Percentiles rank a stretch among this genome's conserved stretches.
These are phyloP conservation scores for Callyntrura guangdongensis DNA, from an alignment of 2,888 invertebrate species.

Conservation along the genomic window DNA sequence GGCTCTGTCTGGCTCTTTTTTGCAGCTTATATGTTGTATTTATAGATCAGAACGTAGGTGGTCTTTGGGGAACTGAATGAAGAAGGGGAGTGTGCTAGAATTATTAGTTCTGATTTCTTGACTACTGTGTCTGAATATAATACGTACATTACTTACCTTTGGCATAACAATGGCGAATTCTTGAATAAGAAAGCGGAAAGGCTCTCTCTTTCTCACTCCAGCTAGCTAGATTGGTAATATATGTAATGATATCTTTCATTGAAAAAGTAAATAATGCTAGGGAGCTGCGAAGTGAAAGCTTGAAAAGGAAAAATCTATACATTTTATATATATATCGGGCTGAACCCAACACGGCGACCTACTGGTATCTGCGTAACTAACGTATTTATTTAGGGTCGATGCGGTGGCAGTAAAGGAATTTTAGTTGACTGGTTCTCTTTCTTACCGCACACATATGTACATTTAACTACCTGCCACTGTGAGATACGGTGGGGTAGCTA, in stretches of 20 bases:
- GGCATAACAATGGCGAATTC: conserved; percentile 1
- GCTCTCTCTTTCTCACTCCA: not conserved
- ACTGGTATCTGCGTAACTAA: conserved; percentile 2
- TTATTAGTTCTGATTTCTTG: conserved; percentile 76
- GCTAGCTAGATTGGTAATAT: not conserved
- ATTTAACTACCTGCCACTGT: not conserved
- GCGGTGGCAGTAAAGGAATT: conserved; percentile 62
- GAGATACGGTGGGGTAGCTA: no score
- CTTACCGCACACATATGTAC: not conserved
- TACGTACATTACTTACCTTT: not conserved
- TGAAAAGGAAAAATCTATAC: conserved; percentile 32
- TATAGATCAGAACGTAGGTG: conserved; percentile 65
- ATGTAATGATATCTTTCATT: conserved; percentile 10
- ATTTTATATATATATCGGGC: not conserved
- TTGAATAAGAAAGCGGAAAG: not conserved
- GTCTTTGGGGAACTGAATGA: conserved; percentile 64
- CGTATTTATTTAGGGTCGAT: conserved; percentile 66
- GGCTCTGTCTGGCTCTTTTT: not conserved
- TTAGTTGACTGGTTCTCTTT: conserved; percentile 54
- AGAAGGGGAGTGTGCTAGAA: conserved; percentile 58
- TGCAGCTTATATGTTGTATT: conserved; percentile 27
- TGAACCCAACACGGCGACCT: not conserved
- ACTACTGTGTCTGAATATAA: conserved; percentile 34
- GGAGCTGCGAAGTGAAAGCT: conserved; percentile 15
- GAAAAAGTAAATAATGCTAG: conserved; percentile 50